phyloP scores from a whole-genome alignment of 2,888 invertebrate species.

The Lithophane socia region DNA sequence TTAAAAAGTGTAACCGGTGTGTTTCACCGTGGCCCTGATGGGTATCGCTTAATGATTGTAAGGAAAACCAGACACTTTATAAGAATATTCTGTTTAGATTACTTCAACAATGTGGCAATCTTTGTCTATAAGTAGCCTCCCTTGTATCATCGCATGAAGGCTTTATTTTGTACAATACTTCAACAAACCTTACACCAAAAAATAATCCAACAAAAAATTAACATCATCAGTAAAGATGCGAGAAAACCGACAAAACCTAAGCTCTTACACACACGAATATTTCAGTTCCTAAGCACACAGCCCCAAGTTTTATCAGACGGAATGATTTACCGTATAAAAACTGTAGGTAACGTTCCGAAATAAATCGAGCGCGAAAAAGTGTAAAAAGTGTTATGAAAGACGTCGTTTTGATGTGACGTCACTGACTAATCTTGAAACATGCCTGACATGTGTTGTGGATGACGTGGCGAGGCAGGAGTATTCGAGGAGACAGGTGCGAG shows the following conservation, averaged over 20 bases:
- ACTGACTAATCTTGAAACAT: constrained; percentile 58
- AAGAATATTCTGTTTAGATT: not conserved
- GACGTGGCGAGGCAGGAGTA: constrained; percentile 19
- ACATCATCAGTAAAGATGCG: constrained; percentile 49
- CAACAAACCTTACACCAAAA: not conserved
- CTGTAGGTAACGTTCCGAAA: constrained; percentile 46
- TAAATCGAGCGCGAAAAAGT: constrained; percentile 52
- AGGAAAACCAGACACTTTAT: not conserved
- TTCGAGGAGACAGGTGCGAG: constrained; percentile 20
- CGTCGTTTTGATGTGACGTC: constrained; percentile 50
- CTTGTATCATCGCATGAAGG: not conserved
- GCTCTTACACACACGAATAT: constrained; percentile 27
- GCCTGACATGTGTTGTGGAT: constrained; percentile 40
- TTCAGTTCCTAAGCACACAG: constrained; percentile 29
- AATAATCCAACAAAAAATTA: constrained; percentile 36
- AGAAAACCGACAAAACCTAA: constrained; percentile 19
- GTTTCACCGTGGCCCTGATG: not conserved
- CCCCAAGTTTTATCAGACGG: constrained; percentile 23
- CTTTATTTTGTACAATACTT: not conserved
- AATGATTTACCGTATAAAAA: constrained; percentile 56
- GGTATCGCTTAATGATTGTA: not conserved
- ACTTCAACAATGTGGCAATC: not conserved
- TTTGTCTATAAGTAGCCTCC: not conserved
- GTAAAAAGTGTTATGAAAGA: constrained; percentile 43
- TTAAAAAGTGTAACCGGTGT: not conserved